These are phyloP conservation scores for Ophion slaviceki DNA, from an alignment of 2,888 invertebrate genomes.

Conservation along the genomic window DNA sequence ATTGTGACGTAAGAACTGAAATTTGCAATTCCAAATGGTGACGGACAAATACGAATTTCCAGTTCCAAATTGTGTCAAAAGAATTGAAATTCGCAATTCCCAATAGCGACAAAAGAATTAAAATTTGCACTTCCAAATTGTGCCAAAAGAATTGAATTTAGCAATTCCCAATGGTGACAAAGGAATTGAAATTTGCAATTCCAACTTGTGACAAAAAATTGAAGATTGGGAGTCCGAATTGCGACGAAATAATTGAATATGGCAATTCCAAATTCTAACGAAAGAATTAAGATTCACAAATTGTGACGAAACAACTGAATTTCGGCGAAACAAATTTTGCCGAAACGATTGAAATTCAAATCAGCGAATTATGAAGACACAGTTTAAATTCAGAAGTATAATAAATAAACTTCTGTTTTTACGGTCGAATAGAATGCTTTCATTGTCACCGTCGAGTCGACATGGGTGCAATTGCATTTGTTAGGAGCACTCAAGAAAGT, in stretches of 20 bases:
- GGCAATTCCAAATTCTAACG: no score
- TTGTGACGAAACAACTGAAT: no score
- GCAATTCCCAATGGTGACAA: no score
- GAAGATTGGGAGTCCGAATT: neutral
- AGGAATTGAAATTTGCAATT: neutral
- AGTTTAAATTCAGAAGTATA: neutral
- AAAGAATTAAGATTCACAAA: no score
- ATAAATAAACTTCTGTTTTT: neutral
- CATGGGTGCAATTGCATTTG: constrained; percentile 5
- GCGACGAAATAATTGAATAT: neutral
- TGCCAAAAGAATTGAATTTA: no score
- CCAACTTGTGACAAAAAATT: neutral
- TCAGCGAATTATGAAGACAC: neutral
- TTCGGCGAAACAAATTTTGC: no score
- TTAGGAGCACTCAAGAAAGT: constrained; percentile 9
- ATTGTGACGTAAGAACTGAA: no score
- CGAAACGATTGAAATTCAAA: neutral
- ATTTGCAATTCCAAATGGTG: no score
- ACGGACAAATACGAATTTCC: no score
- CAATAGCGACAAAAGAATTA: no score
- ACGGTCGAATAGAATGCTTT: neutral
- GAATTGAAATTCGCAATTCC: neutral
- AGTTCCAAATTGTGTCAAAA: neutral
- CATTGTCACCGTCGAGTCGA: neutral
- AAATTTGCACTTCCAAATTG: no score